A percentile compares a stretch with the other conserved stretches of the same genome.
These are phyloP conservation scores for Magallana gigas DNA, from an alignment of 1,140 invertebrate species.

Conservation along the genomic window DNA sequence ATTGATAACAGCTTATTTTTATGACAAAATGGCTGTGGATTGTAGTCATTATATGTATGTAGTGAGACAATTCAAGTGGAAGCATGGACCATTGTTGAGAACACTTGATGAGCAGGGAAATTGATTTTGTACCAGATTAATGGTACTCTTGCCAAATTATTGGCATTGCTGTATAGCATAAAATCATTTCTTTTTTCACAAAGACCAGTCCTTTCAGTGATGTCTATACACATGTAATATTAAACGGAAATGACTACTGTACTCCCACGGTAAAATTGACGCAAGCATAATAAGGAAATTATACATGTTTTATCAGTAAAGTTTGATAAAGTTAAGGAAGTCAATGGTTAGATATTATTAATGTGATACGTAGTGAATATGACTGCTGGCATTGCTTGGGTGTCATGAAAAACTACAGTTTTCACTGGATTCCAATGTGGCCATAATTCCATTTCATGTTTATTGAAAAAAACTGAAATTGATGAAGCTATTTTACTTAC, in stretches of 20 bases:
- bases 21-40: not conserved
- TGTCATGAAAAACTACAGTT: no score
- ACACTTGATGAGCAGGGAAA: conserved; percentile 12
- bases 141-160: not conserved
- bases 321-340: no score
- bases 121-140: conserved; percentile 23
- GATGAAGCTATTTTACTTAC: no score
- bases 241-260: not conserved
- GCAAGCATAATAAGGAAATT: no score
- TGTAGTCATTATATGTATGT: not conserved
- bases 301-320: no score
- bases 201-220: not conserved
- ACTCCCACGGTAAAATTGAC: no score
- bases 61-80: not conserved
- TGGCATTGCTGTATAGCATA: not conserved
- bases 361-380: no score
- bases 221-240: not conserved
- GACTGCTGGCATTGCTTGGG: no score
- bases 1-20: not conserved
- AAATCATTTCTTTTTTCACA: not conserved
- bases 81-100: not conserved
- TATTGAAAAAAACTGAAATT: no score
- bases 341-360: no score
- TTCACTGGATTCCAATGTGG: no score
- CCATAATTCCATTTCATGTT: no score